Evolutionary conservation across 2,113 vertebrate species (phyloP), one percentile per base, ranked within the genome.

Genomic region (Myrmophylax atrothorax): DNA sequence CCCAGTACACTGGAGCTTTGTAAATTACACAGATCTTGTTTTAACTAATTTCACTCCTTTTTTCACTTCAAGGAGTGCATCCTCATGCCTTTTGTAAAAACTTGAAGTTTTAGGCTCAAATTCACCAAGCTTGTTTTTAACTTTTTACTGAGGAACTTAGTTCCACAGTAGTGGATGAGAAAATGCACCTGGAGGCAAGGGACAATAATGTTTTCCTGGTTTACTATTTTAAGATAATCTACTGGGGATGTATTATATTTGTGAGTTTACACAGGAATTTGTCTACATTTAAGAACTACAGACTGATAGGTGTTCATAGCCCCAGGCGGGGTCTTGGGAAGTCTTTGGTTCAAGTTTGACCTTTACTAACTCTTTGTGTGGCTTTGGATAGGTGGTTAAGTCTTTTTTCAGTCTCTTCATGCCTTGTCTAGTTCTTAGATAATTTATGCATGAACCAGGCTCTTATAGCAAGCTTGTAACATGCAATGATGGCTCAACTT

Each of bases 11-110:
- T 42, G 95, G 91, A 91, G 85, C 83, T 92, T 95, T 96, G 72
- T 88, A 97, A 95, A 95, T 96, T 84, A 93, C 77, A 87, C 66
- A 94, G 84, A 93, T 96, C 92, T 92, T 87, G 1, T 11, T 84
- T 46, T 91, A 97, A 97, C 97, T 97, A 97, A 95, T 97, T 94
- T 91, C 86, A 84, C 42, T 95, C 59, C 64, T 91, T 94, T 90
- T 94, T 89, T 95, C 55, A 87, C 70, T 85, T 50, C n/a, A 73
- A 79, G 88, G 40, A 77, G 81, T 91, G 46, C 22, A 69, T 77
- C 63, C 9, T 24, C 73, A 76, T 31, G 91, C 38, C 25, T 94
- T 87, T 60, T 63, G 50, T 59, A 52, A 78, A 91, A 92, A 67
- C 17, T 52, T 16, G n/a, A 79, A 60, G 12, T 29, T 72, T 89